Conservation (phyloP, 2,888 invertebrate genomes). For the Drosophila infuscata region DNA sequence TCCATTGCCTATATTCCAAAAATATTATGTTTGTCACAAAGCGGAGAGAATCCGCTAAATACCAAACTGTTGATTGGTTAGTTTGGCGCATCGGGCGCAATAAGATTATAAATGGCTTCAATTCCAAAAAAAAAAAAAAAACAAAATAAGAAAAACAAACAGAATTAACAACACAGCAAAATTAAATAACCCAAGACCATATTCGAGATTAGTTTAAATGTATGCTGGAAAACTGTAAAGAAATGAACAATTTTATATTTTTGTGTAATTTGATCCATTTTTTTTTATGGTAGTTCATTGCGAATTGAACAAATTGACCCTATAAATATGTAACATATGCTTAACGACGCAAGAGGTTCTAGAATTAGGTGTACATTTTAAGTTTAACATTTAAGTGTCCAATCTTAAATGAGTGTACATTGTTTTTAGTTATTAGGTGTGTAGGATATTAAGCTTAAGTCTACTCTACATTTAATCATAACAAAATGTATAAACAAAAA, state of each 20-base stretch:
- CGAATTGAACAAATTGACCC: slow-evolving; percentile 38
- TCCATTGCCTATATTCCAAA: slow-evolving; percentile 55
- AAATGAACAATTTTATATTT: slow-evolving; percentile 18
- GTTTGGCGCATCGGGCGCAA: slow-evolving; percentile 42
- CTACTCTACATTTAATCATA: slow-evolving; percentile 66
- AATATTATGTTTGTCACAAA: slow-evolving; percentile 67
- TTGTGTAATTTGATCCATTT: slow-evolving; percentile 15
- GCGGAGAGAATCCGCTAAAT: slow-evolving; percentile 14
- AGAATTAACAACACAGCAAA: neutral
- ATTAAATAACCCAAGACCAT: slow-evolving; percentile 32
- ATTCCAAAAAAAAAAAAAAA: slow-evolving; percentile 64
- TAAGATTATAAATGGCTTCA: slow-evolving; percentile 64
- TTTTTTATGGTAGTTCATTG: slow-evolving; percentile 16
- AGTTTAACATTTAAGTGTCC: slow-evolving; percentile 68
- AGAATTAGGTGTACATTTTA: slow-evolving; percentile 68
- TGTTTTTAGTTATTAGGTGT: slow-evolving; percentile 75
- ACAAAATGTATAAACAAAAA: slow-evolving; percentile 47
- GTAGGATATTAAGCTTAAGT: slow-evolving; percentile 64
- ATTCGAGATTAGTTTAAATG: slow-evolving; percentile 64
- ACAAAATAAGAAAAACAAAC: slow-evolving; percentile 11
- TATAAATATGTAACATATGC: slow-evolving; percentile 46
- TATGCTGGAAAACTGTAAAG: slow-evolving; percentile 23
- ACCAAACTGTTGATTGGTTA: slow-evolving; percentile 21
- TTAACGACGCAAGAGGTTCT: slow-evolving; percentile 76
- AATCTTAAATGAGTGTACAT: slow-evolving; percentile 68